Conservation (phyloP, 2,888 invertebrate genomes). For the Glyphotaelius pellucidus region DNA sequence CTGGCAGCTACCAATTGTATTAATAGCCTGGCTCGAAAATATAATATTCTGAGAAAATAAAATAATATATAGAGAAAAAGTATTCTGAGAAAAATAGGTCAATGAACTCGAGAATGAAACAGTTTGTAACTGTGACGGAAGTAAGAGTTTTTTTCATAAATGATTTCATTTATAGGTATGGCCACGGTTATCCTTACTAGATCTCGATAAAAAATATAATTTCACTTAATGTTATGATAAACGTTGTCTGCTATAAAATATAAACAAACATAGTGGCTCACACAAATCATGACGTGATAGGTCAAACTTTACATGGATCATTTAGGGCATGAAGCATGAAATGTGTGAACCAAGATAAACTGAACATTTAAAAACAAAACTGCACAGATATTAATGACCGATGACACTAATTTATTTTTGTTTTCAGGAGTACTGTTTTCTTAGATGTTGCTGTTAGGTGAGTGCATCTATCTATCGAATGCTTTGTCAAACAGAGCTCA, state of each 20-base stretch:
- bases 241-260: not conserved
- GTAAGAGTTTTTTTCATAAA: not conserved
- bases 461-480: not conserved
- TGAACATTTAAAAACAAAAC: not conserved
- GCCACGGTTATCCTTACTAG: not conserved
- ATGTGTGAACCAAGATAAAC: not conserved
- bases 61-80: not conserved
- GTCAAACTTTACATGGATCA: not conserved
- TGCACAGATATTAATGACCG: not conserved
- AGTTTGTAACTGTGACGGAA: not conserved
- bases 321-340: not conserved
- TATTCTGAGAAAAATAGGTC: conserved; percentile 22
- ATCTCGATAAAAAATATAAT: not conserved
- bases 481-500: not conserved
- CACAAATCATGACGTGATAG: not conserved
- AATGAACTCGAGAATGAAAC: not conserved
- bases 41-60: conserved; percentile 30
- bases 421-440: not conserved
- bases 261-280: not conserved
- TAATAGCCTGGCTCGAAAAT: not conserved
- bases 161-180: not conserved
- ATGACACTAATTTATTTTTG: not conserved
- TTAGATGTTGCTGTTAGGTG: not conserved
- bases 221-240: not conserved
- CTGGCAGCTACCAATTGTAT: not conserved